Conservation (phyloP, 2,113 vertebrate genomes). For the Nycticryphes semicollaris region DNA sequence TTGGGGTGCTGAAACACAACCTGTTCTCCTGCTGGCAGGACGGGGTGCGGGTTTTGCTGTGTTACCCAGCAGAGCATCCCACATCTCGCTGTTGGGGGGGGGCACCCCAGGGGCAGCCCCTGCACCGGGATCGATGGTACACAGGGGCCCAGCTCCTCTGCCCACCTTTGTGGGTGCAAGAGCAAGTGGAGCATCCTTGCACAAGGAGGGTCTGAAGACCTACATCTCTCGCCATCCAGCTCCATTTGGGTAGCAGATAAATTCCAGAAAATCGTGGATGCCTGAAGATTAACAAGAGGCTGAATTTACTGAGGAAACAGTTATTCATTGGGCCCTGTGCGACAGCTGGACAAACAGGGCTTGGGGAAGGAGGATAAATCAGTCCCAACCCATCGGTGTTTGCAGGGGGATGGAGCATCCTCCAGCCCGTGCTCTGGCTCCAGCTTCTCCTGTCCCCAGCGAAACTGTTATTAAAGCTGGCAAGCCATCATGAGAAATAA, state of each 20-base stretch:
- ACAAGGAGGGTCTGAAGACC: background rate
- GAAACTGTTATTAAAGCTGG: conserved; percentile 49
- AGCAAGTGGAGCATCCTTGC: background rate
- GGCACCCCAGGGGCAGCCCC: conserved; percentile 67
- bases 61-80: fast-evolving
- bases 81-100: fast-evolving
- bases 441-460: background rate
- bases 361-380: background rate
- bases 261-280: background rate
- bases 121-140: conserved; percentile 61
- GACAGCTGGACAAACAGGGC: background rate
- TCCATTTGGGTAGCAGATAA: background rate
- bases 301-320: background rate
- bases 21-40: background rate
- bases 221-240: fast-evolving
- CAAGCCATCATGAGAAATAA: conserved; percentile 63
- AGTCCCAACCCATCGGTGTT: background rate
- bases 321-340: background rate
- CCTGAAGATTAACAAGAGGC: background rate
- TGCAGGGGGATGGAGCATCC: background rate
- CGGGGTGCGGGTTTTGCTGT: fast-evolving
- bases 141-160: background rate
- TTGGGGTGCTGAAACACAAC: fast-evolving
- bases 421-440: background rate
- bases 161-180: fast-evolving